Percentiles rank a stretch among this genome's conserved stretches.
phyloP scores from a whole-genome alignment of 2,113 vertebrate genomes.

The Zosterops pallidus region DNA sequence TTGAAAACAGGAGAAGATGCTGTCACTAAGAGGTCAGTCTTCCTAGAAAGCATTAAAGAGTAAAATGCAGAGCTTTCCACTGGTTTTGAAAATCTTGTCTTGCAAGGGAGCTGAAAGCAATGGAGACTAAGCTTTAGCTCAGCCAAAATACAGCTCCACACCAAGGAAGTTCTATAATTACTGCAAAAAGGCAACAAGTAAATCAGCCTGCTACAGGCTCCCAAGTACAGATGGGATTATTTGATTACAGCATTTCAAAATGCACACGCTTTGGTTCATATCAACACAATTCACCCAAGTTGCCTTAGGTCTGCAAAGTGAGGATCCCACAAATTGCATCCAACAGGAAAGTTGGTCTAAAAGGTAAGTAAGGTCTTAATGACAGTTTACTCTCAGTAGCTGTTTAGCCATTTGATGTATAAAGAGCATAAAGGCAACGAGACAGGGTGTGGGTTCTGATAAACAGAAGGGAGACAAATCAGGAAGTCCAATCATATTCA shows the following conservation, averaged over 20 bases:
- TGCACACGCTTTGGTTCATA: not conserved
- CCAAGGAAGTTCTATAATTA: not conserved
- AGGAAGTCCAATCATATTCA: not conserved
- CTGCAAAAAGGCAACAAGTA: not conserved
- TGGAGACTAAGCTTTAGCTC: not conserved
- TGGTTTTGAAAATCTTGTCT: not conserved
- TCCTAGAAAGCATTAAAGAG: not conserved
- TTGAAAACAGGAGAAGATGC: not conserved
- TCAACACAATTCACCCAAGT: not conserved
- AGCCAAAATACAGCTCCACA: not conserved
- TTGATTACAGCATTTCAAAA: conserved; percentile 3
- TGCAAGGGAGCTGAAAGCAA: not conserved
- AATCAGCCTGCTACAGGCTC: not conserved
- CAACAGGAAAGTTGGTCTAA: not conserved
- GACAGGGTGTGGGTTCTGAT: conserved; percentile 6
- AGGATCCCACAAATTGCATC: not conserved
- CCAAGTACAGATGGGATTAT: not conserved
- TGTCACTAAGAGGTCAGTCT: not conserved
- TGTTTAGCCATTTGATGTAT: conserved; percentile 2
- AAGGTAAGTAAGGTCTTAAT: not conserved
- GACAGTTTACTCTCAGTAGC: not conserved
- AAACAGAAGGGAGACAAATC: not conserved
- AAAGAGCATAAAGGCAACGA: not conserved
- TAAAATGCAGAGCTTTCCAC: not conserved
- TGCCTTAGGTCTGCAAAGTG: not conserved